A percentile compares a stretch with the other conserved stretches of the same genome.
Evolutionary conservation across 2,888 invertebrate species (phyloP).

Genomic region (Caenorhabditis japonica): DNA sequence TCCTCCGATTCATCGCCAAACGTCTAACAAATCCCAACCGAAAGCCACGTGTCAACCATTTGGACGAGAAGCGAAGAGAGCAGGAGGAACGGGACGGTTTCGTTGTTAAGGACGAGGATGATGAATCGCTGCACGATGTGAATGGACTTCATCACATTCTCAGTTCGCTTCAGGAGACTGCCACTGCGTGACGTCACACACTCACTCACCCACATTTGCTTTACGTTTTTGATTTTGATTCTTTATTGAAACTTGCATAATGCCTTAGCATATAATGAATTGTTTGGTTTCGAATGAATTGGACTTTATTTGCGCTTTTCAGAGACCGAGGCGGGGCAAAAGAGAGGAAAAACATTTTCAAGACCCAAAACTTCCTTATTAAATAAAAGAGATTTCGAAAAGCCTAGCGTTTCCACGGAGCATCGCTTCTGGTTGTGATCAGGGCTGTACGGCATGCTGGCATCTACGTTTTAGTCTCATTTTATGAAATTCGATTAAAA

Average conservation of each 20-base stretch:
- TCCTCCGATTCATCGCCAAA: conserved; percentile 64
- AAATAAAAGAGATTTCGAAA: too few species aligned
- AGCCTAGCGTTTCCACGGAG: too few species aligned
- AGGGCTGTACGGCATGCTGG: too few species aligned
- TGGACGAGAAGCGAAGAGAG: conserved; percentile 48
- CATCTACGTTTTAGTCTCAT: too few species aligned
- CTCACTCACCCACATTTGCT: background rate
- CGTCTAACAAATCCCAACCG: conserved; percentile 61
- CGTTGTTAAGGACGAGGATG: conserved; percentile 13
- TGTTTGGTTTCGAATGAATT: conserved; percentile 29
- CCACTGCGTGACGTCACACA: conserved; percentile 21
- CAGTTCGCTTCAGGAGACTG: conserved; percentile 19
- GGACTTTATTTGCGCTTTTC: conserved; percentile 48
- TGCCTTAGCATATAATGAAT: conserved; percentile 36
- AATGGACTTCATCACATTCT: conserved; percentile 27
- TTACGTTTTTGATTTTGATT: conserved; percentile 15
- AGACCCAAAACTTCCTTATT: too few species aligned
- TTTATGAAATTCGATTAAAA: too few species aligned
- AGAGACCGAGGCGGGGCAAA: conserved; percentile 38
- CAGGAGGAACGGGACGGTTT: conserved; percentile 39
- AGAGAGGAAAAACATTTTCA: conserved; percentile 13
- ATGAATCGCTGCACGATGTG: conserved; percentile 17
- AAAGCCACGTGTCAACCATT: conserved; percentile 58
- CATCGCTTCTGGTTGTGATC: too few species aligned
- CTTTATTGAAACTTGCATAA: conserved; percentile 50